A percentile compares a stretch with the other conserved stretches of the same genome.
Conservation (phyloP, 2,797 vertebrate species). For the Lithobates pipiens region DNA sequence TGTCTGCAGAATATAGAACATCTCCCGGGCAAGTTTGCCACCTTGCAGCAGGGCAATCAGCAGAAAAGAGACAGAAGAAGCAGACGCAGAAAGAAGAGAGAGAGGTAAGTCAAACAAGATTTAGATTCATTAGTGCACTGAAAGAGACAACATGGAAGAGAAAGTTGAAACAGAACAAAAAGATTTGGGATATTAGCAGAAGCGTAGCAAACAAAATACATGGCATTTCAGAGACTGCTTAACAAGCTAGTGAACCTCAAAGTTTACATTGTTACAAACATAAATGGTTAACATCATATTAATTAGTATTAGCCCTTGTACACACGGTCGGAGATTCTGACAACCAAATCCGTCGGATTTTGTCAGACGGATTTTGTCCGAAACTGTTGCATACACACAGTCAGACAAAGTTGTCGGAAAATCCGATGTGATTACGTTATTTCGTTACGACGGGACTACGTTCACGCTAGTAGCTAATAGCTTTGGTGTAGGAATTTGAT, state of each 20-base stretch:
- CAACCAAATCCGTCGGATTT: too few relatives aligned
- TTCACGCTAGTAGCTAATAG: too few relatives aligned
- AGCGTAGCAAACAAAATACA: constrained; percentile 70
- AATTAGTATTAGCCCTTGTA: too few relatives aligned
- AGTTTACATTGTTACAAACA: constrained; percentile 56
- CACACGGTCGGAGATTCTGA: too few relatives aligned
- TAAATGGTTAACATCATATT: background rate
- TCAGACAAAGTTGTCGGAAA: too few relatives aligned
- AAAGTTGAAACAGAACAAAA: constrained; percentile 76
- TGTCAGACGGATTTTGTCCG: too few relatives aligned
- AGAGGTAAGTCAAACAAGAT: constrained; percentile 79
- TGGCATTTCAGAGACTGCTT: background rate
- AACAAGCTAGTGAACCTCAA: background rate
- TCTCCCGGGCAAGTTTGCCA: constrained; percentile 96
- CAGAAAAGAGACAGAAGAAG: constrained; percentile 76
- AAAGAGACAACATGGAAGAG: constrained; percentile 81
- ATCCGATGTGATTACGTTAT: too few relatives aligned
- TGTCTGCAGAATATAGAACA: constrained; percentile 98
- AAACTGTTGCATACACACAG: too few relatives aligned
- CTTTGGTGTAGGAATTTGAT: too few relatives aligned
- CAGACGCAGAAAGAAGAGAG: constrained; percentile 74
- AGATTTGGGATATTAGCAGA: constrained; percentile 78
- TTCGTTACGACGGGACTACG: too few relatives aligned
- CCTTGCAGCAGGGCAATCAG: constrained; percentile 92
- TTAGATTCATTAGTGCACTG: constrained; percentile 77